Evolutionary conservation across 2,888 invertebrate species (phyloP), one percentile per base, ranked within the genome.

Genomic region (Platycheirus albimanus): DNA sequence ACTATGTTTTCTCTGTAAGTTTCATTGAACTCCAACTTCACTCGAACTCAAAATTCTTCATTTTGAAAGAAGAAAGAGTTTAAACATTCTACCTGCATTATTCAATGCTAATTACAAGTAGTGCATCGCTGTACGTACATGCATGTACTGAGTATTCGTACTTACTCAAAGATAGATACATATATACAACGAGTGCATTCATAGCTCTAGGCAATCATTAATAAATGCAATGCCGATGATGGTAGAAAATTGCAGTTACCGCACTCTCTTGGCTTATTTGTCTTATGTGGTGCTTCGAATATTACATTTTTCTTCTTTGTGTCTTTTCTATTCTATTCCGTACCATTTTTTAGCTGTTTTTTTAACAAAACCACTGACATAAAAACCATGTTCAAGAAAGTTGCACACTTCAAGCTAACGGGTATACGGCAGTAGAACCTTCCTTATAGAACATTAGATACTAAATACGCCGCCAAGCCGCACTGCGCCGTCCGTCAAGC

Each of bases 301-400:
- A 17, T 30, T 33, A 20, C 45, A 43, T 33, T 56, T 17, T 20
- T 56, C 33, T 52, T 69, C 47, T 47, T 47, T 33, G 24, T 69
- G 10, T 54, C 15, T 58, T 47, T 20, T 51, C n/a, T 79, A 13
- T 41, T 38, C 51, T 45, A 1, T 67, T 24, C 10, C 54, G 11
- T 28, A n/a, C n/a, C n/a, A n/a, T n/a, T n/a, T n/a, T n/a, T n/a
- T n/a, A n/a, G n/a, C 51, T 28, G 17, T 66, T 66, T 43, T 52
- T 30, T 41, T 7, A 67, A 71, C 66, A 76, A 81, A 81, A 81
- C 76, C 71, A 81, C 81, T 77, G 81, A 81, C 81, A 77, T 81
- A 72, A 81, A 81, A 76, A 81, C 64, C 61, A 54, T 77, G 77
- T 72, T 81, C 77, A 77, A 81, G 81, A 81, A 77, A 81, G 81